Evolutionary conservation across 2,888 invertebrate genomes (phyloP).

Genomic region (Nycteola revayana): DNA sequence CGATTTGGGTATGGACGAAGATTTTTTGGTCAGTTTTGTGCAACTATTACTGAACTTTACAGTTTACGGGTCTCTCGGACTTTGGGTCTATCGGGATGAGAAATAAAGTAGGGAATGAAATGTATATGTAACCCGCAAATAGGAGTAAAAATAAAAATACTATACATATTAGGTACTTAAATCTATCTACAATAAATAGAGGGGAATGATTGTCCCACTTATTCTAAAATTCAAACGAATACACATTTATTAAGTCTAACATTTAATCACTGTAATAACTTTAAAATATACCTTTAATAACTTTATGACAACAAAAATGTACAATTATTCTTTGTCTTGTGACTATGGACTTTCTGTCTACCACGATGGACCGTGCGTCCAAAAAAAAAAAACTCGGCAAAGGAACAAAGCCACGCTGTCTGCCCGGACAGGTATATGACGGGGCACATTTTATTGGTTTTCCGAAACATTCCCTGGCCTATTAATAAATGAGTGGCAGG

Average conservation of each 20-base stretch:
- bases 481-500: constrained; percentile 80
- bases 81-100: too few relatives aligned
- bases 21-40: too few relatives aligned
- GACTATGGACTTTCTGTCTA: constrained; percentile 37
- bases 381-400: constrained; percentile 49
- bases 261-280: constrained; percentile 25
- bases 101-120: constrained; percentile 19
- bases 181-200: not conserved
- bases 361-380: constrained; percentile 40
- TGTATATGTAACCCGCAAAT: too few relatives aligned
- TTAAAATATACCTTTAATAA: constrained; percentile 30
- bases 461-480: constrained; percentile 79
- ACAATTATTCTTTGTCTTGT: constrained; percentile 21
- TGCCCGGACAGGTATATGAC: constrained; percentile 81
- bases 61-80: too few relatives aligned
- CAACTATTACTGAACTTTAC: too few relatives aligned
- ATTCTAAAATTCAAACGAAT: constrained; percentile 21
- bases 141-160: too few relatives aligned
- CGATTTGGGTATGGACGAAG: too few relatives aligned
- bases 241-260: constrained; percentile 13
- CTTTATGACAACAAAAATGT: constrained; percentile 30
- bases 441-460: constrained; percentile 82
- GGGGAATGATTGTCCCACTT: constrained; percentile 3
- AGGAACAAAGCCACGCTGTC: constrained; percentile 79
- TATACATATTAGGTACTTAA: too few relatives aligned